phyloP scores from a whole-genome alignment of 2,888 invertebrate genomes.

The Nomada ruficornis region DNA sequence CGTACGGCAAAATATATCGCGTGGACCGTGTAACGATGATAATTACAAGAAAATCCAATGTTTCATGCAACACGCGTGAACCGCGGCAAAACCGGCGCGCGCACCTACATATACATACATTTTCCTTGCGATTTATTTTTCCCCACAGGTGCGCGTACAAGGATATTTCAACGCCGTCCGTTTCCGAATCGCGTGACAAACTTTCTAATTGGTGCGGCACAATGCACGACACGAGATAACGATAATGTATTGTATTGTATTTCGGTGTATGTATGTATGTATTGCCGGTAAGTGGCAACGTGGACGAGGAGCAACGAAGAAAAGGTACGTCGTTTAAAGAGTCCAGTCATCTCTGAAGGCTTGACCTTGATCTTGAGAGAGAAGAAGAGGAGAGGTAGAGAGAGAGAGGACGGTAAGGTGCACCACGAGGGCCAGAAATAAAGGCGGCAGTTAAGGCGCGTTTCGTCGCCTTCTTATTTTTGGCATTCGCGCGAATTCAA shows the following conservation, averaged over 20 bases:
- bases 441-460: slow-evolving; percentile 74
- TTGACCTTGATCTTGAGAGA: slow-evolving; percentile 83
- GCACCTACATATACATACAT: background rate
- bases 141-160: too few species aligned
- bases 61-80: slow-evolving; percentile 50
- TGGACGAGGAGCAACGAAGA: slow-evolving; percentile 68
- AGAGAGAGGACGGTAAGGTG: slow-evolving; percentile 73
- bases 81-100: slow-evolving; percentile 1
- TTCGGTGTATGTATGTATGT: too few species aligned
- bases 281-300: slow-evolving; percentile 4
- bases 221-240: slow-evolving; percentile 22
- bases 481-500: slow-evolving; percentile 51
- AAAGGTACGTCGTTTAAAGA: slow-evolving; percentile 78
- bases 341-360: slow-evolving; percentile 81
- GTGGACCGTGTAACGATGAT: slow-evolving; percentile 44
- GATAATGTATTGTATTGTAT: background rate
- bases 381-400: slow-evolving; percentile 57
- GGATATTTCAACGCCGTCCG: background rate
- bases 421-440: slow-evolving; percentile 78
- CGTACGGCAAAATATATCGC: slow-evolving; percentile 52
- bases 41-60: slow-evolving; percentile 54
- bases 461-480: slow-evolving; percentile 69
- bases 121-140: background rate
- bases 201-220: slow-evolving; percentile 48
- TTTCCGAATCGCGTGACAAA: slow-evolving; percentile 52